A percentile compares a stretch with the other conserved stretches of the same genome.
These are phyloP conservation scores for Allacma fusca DNA, from an alignment of 2,888 invertebrate species.

Conservation along the genomic window DNA sequence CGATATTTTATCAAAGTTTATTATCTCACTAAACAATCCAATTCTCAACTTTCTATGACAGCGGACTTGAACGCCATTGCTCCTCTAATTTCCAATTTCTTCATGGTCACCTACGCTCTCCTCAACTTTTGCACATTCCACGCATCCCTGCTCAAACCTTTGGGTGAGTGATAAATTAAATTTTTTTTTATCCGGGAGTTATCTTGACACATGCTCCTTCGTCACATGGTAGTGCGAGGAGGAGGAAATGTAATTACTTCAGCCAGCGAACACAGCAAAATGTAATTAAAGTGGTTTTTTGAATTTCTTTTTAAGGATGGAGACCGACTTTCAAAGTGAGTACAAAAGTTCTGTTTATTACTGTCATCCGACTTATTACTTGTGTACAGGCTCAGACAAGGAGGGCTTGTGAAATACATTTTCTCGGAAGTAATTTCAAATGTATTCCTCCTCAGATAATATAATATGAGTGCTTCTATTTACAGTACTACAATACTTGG, in stretches of 20 bases:
- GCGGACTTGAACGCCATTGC: conserved; percentile 47
- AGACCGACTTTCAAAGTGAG: conserved; percentile 55
- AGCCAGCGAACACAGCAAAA: too few species aligned
- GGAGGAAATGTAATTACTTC: too few species aligned
- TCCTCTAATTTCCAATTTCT: conserved; percentile 45
- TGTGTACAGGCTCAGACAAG: too few species aligned
- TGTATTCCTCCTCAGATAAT: too few species aligned
- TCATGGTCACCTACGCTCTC: conserved; percentile 63
- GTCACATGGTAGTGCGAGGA: too few species aligned
- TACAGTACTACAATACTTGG: conserved; percentile 67
- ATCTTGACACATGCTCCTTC: too few species aligned
- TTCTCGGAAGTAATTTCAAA: too few species aligned
- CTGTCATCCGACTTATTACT: too few species aligned
- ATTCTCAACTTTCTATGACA: conserved; percentile 52
- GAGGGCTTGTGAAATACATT: too few species aligned
- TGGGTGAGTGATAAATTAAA: conserved; percentile 61
- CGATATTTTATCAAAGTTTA: conserved; percentile 73
- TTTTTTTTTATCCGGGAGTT: too few species aligned
- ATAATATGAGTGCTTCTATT: conserved; percentile 21
- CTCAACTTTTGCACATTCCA: conserved; percentile 66
- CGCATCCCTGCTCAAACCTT: conserved; percentile 64
- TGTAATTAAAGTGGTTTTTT: too few species aligned
- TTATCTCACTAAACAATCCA: conserved; percentile 35
- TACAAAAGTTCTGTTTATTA: not conserved
- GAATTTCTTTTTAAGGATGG: conserved; percentile 55